These are phyloP conservation scores for Rissa tridactyla DNA, from an alignment of 2,113 vertebrate genomes.

Conservation along the genomic window DNA sequence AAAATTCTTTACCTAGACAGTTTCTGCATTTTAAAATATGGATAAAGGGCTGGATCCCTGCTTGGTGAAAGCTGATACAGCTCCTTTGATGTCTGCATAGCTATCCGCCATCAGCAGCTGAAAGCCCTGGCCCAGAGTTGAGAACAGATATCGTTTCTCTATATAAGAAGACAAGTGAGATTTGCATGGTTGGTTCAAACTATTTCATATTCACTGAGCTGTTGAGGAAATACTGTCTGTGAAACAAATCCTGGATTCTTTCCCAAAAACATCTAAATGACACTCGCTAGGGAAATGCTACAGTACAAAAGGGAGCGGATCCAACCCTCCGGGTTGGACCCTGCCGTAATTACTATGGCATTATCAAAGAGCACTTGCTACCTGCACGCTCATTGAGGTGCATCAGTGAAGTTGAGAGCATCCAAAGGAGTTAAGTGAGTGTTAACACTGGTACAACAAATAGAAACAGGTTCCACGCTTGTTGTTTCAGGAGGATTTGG, in stretches of 20 bases:
- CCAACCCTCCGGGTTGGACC: background rate
- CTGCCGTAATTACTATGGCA: background rate
- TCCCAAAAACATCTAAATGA: constrained; percentile 26
- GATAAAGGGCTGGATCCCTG: constrained; percentile 6
- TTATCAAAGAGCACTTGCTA: background rate
- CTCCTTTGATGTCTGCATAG: constrained; percentile 31
- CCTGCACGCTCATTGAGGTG: background rate
- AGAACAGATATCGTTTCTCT: background rate
- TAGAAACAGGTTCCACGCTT: background rate
- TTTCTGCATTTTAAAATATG: constrained; percentile 28
- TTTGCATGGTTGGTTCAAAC: constrained; percentile 47
- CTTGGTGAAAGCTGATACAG: constrained; percentile 15
- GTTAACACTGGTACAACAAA: background rate
- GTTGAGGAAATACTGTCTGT: constrained; percentile 46
- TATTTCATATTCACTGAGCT: constrained; percentile 42
- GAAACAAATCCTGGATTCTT: constrained; percentile 38
- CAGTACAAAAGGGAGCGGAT: background rate
- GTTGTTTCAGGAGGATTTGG: background rate
- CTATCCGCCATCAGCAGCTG: background rate
- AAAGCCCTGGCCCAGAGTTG: constrained; percentile 21
- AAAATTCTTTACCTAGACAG: background rate
- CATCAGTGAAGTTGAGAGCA: background rate
- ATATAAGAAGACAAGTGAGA: constrained; percentile 7
- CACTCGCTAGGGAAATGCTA: background rate
- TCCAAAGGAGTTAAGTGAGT: background rate